Evolutionary conservation across 2,113 vertebrate genomes (phyloP), one percentile per base, ranked within the genome.

Genomic region (Percopsis transmontana): DNA sequence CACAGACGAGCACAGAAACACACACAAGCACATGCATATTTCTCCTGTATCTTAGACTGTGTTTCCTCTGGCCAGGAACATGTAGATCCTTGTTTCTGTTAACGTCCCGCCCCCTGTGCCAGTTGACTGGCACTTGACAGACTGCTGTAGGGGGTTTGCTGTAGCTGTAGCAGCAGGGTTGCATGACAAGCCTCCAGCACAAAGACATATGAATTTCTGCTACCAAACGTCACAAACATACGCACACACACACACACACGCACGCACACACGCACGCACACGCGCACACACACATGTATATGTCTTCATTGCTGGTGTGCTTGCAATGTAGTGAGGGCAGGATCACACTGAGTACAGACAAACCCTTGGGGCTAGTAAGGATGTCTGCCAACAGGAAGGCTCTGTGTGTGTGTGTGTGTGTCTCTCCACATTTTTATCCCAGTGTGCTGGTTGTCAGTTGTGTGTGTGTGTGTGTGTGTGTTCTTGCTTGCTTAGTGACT

Each of bases 261-360:
- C 61, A 40, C 12, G 2, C 48, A 20, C 47, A 12, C 33, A 23
- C 50, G n/a, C 48, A 63, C 48, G 52, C 33, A 41, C 15, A 62
- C 20, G 39, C 58, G 61, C 51, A 68, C 62, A 62, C 45, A 55
- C 70, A 63, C 38, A 21, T 58, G 42, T 55, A 33, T n/a, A 58
- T 16, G 60, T n/a, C 69, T n/a, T n/a, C n/a, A n/a, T n/a, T n/a
- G n/a, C 27, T 33, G 27, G 27, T 33, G 27, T 33, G 27, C 8
- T 4, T 33, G 5, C 27, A 33, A 7, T 33, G 65, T 50, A 80
- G 53, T 65, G 73, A 52, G 70, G 59, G 62, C 72, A 83, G 79
- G 85, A 74, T 80, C 79, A 84, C 81, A 84, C 88, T 85, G 76
- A 82, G 68, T 83, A 76, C 86, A 86, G 86, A 90, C 88, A 74